These are phyloP conservation scores for Mesorhabditis spiculigera DNA, from an alignment of 2,888 invertebrate species.

Conservation along the genomic window DNA sequence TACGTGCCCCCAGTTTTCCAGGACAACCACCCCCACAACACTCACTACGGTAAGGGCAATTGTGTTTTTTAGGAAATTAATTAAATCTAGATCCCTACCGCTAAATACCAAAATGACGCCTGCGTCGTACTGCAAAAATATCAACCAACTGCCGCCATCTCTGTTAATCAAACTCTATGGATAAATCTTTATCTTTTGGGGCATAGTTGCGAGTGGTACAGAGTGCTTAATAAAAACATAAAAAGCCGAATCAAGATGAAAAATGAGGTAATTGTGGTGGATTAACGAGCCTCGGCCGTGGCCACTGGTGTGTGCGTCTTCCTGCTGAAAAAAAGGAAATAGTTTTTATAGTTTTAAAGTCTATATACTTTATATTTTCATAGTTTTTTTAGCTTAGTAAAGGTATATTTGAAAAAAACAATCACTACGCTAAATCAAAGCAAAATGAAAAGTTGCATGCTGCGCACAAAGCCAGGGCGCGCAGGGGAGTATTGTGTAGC, in stretches of 20 bases:
- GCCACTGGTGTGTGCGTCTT: no score
- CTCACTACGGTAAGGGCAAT: not conserved
- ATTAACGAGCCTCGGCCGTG: no score
- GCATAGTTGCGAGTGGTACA: no score
- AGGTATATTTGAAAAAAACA: not conserved
- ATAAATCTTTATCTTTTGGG: not conserved
- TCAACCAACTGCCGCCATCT: not conserved
- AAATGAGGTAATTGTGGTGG: no score
- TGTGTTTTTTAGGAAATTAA: not conserved
- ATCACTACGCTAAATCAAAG: not conserved
- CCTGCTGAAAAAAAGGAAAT: no score
- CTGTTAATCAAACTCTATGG: not conserved
- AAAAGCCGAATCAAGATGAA: no score
- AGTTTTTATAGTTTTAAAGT: no score
- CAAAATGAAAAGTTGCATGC: not conserved
- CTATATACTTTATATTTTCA: no score
- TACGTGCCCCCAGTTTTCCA: slow-evolving; percentile 30
- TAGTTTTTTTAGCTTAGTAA: no score
- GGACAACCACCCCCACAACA: not conserved
- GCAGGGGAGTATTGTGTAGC: not conserved
- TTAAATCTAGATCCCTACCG: not conserved
- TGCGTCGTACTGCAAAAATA: not conserved
- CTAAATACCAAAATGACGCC: not conserved
- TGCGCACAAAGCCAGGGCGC: not conserved
- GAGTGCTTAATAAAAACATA: no score